phyloP scores from a whole-genome alignment of 2,888 invertebrate genomes.

The Folsomia manolachei region DNA sequence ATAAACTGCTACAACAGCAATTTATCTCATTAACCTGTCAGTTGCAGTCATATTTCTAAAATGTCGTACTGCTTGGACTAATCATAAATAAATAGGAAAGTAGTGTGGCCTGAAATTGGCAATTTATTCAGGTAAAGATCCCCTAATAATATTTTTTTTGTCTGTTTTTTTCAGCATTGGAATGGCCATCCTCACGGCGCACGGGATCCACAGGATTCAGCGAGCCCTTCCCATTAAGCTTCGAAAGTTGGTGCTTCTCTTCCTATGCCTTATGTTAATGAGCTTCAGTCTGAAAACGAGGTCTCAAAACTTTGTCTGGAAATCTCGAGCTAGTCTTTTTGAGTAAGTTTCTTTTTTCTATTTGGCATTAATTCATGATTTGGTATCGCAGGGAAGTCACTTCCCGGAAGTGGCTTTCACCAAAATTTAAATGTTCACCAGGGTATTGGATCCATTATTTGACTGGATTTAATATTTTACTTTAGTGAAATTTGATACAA shows the following conservation, averaged over 20 bases:
- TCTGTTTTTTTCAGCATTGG: slow-evolving; percentile 45
- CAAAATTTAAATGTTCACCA: background rate
- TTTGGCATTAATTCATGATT: background rate
- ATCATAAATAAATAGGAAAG: no score
- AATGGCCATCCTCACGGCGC: slow-evolving; percentile 45
- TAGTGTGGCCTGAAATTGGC: no score
- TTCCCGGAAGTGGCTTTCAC: no score
- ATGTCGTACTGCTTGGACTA: background rate
- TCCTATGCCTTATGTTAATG: slow-evolving; percentile 43
- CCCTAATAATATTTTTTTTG: no score
- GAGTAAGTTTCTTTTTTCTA: slow-evolving; percentile 34
- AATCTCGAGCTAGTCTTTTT: slow-evolving; percentile 67
- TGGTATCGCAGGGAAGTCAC: background rate
- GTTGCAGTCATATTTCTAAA: background rate
- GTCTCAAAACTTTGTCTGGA: slow-evolving; percentile 74
- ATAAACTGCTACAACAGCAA: no score
- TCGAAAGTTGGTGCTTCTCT: slow-evolving; percentile 25
- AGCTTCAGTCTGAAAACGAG: slow-evolving; percentile 56
- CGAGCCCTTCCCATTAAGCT: slow-evolving; percentile 10
- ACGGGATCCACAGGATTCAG: slow-evolving; percentile 40
- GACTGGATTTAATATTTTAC: no score
- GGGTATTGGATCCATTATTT: no score
- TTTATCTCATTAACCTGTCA: background rate
- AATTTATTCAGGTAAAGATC: no score
- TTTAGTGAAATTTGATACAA: background rate